A percentile compares a stretch with the other conserved stretches of the same genome.
Evolutionary conservation across 2,797 vertebrate species (phyloP).

Genomic region (Sebastes wilsoni): DNA sequence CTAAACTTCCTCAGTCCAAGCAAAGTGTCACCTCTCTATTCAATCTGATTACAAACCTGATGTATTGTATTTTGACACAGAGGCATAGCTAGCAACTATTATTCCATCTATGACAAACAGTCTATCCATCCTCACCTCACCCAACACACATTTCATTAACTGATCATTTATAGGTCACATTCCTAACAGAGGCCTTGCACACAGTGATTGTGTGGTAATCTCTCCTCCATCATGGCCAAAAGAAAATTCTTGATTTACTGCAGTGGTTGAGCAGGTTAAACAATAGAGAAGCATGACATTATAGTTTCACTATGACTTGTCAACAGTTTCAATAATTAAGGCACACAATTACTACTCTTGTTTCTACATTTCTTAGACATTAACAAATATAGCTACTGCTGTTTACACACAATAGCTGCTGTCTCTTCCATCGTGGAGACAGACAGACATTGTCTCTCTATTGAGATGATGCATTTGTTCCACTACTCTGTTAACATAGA

Average conservation of each 20-base stretch:
- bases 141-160: conserved; percentile 1
- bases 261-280: conserved; percentile 5
- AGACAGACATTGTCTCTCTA: not conserved
- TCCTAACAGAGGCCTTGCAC: not conserved
- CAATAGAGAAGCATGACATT: not conserved
- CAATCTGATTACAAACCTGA: not conserved
- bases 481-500: not conserved
- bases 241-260: not conserved
- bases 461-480: not conserved
- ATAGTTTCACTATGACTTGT: conserved; percentile 8
- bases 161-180: conserved; percentile 15
- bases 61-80: conserved; percentile 1
- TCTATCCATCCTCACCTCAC: conserved; percentile 13
- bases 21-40: not conserved
- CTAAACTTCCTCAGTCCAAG: not conserved
- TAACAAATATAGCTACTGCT: not conserved
- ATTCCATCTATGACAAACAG: not conserved
- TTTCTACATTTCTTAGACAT: not conserved
- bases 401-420: conserved; percentile 4
- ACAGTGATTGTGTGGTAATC: not conserved
- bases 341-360: not conserved
- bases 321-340: not conserved
- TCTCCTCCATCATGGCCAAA: not conserved
- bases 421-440: not conserved
- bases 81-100: not conserved